Conservation (phyloP, 2,888 invertebrate genomes). For the Calliphora vomitoria region DNA sequence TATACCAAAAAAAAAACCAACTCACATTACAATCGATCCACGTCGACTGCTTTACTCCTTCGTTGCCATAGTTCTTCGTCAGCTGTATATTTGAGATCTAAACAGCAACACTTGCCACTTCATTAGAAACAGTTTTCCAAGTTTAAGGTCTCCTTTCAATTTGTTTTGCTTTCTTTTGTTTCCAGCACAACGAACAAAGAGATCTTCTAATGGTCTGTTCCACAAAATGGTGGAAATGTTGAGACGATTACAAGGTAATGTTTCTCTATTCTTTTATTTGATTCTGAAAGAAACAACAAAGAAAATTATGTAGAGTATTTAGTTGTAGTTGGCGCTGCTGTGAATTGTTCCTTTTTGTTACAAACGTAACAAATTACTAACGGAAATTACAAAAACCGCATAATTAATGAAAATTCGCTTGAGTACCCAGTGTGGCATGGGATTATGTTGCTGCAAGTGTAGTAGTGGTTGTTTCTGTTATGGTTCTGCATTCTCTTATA, state of each 20-base stretch:
- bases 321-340: constrained; percentile 40
- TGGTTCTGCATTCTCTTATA: constrained; percentile 40
- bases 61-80: background rate
- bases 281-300: background rate
- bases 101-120: background rate
- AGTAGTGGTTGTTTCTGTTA: constrained; percentile 43
- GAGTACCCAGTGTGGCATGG: constrained; percentile 66
- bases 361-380: constrained; percentile 73
- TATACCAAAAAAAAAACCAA: constrained; percentile 17
- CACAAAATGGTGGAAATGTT: constrained; percentile 16
- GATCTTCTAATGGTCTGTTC: constrained; percentile 10
- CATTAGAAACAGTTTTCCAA: constrained; percentile 21
- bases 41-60: constrained; percentile 42
- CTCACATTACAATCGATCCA: constrained; percentile 18
- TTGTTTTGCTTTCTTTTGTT: constrained; percentile 22
- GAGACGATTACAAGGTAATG: constrained; percentile 29
- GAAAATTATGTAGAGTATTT: constrained; percentile 36
- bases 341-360: constrained; percentile 39
- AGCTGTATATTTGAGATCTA: background rate
- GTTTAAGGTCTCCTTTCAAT: constrained; percentile 38
- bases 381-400: constrained; percentile 74
- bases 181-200: constrained; percentile 3
- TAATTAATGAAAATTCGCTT: constrained; percentile 75
- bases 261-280: background rate
- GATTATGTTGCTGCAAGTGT: constrained; percentile 61